Conservation (phyloP, 92 coral and sea anemone genomes). For the Porites lobata region DNA sequence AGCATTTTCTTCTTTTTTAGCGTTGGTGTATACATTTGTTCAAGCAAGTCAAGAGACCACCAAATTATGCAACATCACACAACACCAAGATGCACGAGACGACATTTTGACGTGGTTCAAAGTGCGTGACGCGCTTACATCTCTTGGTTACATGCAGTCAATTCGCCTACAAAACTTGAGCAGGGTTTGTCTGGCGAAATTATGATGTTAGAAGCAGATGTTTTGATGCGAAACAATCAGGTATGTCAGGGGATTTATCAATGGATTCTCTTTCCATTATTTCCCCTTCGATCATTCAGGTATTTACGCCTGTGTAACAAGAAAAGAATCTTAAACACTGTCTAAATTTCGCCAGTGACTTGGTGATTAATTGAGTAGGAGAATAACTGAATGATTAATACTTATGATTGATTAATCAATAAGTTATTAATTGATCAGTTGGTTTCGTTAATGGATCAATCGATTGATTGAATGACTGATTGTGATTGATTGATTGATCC, state of each 20-base stretch:
- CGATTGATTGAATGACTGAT: too few species aligned
- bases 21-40: neutral
- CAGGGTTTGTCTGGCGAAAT: conserved; percentile 59
- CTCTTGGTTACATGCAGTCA: conserved; percentile 93
- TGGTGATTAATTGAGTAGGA: too few species aligned
- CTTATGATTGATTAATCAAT: too few species aligned
- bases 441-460: too few species aligned
- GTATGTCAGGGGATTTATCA: neutral
- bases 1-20: neutral
- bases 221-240: conserved; percentile 76
- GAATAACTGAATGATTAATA: too few species aligned
- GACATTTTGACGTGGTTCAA: conserved; percentile 57
- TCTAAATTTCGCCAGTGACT: too few species aligned
- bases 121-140: conserved; percentile 63
- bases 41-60: neutral
- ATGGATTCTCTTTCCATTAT: too few species aligned
- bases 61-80: conserved; percentile 3
- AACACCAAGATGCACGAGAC: conserved; percentile 26
- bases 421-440: too few species aligned
- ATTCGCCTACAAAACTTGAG: conserved; percentile 71
- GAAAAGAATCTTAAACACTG: too few species aligned
- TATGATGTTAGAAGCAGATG: conserved; percentile 97
- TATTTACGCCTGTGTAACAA: too few species aligned
- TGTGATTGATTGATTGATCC: too few species aligned
- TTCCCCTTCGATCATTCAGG: too few species aligned